Base-by-base conservation (phyloP, 1,140 invertebrate species). In the Aporrectodea caliginosa region DNA sequence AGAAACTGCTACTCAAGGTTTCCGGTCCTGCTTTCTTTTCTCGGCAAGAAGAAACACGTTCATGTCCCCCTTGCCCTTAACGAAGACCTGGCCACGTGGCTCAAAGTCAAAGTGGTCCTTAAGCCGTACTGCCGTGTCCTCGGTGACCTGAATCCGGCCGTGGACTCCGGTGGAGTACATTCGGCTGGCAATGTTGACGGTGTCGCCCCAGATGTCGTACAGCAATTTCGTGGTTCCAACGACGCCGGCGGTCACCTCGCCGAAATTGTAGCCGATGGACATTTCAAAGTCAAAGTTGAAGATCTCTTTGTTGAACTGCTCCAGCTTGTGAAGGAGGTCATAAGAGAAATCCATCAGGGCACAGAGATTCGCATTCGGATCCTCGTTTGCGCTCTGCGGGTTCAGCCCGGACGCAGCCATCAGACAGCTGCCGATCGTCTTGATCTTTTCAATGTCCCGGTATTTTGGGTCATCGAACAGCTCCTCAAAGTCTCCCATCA, bases 131-230 rank as follows among this genome's bases (percentile, higher is more conserved):
- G 84, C 85, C 22, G 85, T 84, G 22, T 82, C 81, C 75, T 88
- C 85, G 2, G 88, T 83, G 31, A 81, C 75, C 43, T 81, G 80
- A 14, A 81, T 81, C 33, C 69, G 43, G 22, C 73, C 78, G 12
- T 74, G 35, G n/a, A 93, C 83, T 0, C 88, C 88, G n/a, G 87
- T 89, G 2, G 95, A 96, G 85, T 99, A 97, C 97, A 91, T 98
- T 76, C 97, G 90, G 1, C 94, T 96, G 0, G 97, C 95, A 76
- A 98, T 97, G 88, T 99, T 99, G 0, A 98, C 96, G 0, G 97
- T 95, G 88, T 99, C 96, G 0, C 97, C 97, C 97, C 97, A 99
- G 76, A 99, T 98, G 87, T 98, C 97, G 83, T 98, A 99, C 84
- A 96, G 95, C 27, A 98, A 89, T 85, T 98, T 98, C 0, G 94